Percentiles rank a stretch among this genome's conserved stretches.
Evolutionary conservation across 2,888 invertebrate genomes (phyloP).

Genomic region (Chrysolina americana): DNA sequence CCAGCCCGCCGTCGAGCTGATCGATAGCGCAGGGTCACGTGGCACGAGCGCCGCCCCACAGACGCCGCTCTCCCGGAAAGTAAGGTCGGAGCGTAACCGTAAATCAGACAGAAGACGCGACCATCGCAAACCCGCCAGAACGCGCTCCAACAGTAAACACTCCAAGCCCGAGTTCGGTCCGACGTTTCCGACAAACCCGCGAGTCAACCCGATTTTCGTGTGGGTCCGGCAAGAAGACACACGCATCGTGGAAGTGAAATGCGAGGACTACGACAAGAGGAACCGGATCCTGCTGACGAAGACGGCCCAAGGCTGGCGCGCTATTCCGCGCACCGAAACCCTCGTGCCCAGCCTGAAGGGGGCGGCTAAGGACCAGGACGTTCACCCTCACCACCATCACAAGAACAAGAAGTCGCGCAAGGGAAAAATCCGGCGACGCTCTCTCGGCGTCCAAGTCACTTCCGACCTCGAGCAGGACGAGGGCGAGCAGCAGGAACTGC

Average conservation of each 20-base stretch:
- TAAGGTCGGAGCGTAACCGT: conserved; percentile 69
- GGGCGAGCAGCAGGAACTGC: conserved; percentile 49
- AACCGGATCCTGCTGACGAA: conserved; percentile 88
- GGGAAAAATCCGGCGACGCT: conserved; percentile 63
- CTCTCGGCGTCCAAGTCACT: conserved; percentile 67
- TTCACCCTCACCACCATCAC: conserved; percentile 59
- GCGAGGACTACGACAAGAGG: conserved; percentile 89
- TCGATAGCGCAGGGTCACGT: conserved; percentile 70
- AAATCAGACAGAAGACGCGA: conserved; percentile 69
- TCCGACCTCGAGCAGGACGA: conserved; percentile 58
- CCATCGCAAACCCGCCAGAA: conserved; percentile 62
- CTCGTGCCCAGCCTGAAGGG: conserved; percentile 70
- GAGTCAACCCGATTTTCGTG: conserved; percentile 86
- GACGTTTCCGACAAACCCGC: conserved; percentile 72
- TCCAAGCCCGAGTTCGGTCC: conserved; percentile 50
- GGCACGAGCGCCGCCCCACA: conserved; percentile 66
- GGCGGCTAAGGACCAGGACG: conserved; percentile 67
- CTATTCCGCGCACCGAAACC: conserved; percentile 84
- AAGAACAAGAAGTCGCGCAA: conserved; percentile 58
- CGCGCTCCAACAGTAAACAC: conserved; percentile 47
- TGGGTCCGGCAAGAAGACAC: conserved; percentile 88
- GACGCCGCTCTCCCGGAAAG: conserved; percentile 68
- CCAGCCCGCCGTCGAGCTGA: conserved; percentile 65
- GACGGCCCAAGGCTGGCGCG: conserved; percentile 86
- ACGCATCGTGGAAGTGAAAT: conserved; percentile 86